Percentiles rank a stretch among this genome's conserved stretches.
phyloP scores from a whole-genome alignment of 2,113 vertebrate genomes.

The Bolborhynchus lineola region DNA sequence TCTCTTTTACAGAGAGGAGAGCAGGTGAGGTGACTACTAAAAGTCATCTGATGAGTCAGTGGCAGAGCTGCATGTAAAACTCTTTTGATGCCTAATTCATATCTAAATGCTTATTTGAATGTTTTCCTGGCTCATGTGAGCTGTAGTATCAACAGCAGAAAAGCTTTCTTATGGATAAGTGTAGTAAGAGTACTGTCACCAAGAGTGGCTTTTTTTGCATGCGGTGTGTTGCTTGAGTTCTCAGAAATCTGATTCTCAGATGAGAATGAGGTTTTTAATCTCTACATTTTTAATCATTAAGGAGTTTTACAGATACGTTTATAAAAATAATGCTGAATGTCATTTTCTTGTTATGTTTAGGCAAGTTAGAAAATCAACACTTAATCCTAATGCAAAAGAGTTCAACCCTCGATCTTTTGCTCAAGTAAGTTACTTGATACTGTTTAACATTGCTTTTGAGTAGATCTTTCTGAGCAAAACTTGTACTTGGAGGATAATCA shows the following conservation, averaged over 20 bases:
- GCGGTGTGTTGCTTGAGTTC: not conserved
- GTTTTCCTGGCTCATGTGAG: not conserved
- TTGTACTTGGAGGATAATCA: not conserved
- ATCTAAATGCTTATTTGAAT: not conserved
- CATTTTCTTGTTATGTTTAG: conserved; percentile 67
- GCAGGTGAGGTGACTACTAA: not conserved
- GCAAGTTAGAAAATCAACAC: conserved; percentile 96
- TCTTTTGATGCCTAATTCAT: not conserved
- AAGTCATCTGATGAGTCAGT: not conserved
- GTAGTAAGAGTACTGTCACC: not conserved
- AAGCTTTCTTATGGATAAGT: not conserved
- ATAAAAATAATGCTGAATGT: not conserved
- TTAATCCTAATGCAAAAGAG: conserved; percentile 98
- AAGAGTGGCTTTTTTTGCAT: not conserved
- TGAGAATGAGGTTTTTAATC: not conserved
- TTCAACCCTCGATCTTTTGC: conserved; percentile 95
- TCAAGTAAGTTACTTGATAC: conserved; percentile 79
- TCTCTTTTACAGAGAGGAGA: not conserved
- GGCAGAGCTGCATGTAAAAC: not conserved
- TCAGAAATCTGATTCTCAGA: not conserved
- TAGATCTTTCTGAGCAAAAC: not conserved
- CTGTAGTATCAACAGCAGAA: not conserved
- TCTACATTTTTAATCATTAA: not conserved
- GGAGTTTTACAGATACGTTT: not conserved
- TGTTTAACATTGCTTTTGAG: not conserved